Conservation (phyloP, 2,888 invertebrate genomes). For the Diabrotica balteata region DNA sequence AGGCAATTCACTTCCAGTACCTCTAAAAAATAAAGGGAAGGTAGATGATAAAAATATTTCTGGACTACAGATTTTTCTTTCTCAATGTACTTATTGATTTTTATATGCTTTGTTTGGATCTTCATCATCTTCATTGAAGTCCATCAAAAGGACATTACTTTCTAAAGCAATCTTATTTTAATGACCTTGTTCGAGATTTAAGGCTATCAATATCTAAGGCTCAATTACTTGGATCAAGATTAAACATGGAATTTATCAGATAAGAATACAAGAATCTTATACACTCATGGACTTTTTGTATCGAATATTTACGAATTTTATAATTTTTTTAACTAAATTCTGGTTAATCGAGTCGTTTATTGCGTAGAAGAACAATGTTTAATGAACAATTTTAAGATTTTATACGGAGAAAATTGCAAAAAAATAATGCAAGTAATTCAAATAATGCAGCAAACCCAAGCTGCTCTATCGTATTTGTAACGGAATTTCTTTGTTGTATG, state of each 20-base stretch:
- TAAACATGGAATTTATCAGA: not conserved
- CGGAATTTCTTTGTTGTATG: no score
- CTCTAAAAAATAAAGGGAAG: not conserved
- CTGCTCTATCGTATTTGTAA: no score
- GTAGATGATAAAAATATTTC: no score
- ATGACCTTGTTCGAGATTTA: constrained; percentile 6
- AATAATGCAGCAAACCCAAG: no score
- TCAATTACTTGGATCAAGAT: not conserved
- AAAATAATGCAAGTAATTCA: no score
- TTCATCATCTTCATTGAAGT: not conserved
- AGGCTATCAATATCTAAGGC: constrained; percentile 8
- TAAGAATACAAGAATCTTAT: not conserved
- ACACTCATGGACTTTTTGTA: not conserved
- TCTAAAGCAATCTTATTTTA: not conserved
- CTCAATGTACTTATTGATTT: not conserved
- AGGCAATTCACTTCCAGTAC: not conserved
- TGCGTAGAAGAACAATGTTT: no score
- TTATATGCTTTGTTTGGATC: not conserved
- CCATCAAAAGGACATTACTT: not conserved
- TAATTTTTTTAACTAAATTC: no score
- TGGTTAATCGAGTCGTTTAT: no score
- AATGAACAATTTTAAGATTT: no score
- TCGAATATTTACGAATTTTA: no score
- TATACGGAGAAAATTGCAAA: no score
- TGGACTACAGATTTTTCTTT: no score